Evolutionary conservation across 53 echinoderm and acorn worm genomes (phyloP).

Genomic region (Mesocentrotus franciscanus): DNA sequence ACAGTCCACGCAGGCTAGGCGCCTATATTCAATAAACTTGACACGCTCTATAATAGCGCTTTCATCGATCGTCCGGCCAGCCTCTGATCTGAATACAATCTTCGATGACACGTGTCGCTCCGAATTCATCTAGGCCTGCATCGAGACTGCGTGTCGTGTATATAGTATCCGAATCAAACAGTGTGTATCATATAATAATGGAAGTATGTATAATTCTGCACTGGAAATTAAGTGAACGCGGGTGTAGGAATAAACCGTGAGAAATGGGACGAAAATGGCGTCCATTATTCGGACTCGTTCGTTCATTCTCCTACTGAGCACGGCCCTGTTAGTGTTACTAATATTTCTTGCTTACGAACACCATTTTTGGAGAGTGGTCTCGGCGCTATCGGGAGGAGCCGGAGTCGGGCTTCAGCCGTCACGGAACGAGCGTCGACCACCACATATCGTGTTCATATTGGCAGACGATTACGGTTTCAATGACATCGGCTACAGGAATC

Average conservation of each 20-base stretch:
- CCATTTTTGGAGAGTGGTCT: neutral
- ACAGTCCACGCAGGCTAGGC: too few relatives aligned
- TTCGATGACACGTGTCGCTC: too few relatives aligned
- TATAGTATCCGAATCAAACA: too few relatives aligned
- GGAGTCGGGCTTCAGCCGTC: neutral
- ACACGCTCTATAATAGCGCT: too few relatives aligned
- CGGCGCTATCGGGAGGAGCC: neutral
- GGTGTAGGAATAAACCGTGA: neutral
- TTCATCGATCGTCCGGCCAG: too few relatives aligned
- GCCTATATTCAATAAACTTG: too few relatives aligned
- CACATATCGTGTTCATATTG: conserved; percentile 79
- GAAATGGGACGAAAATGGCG: neutral
- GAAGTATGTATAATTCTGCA: too few relatives aligned
- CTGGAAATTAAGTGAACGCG: neutral
- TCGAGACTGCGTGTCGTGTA: too few relatives aligned
- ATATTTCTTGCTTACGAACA: neutral
- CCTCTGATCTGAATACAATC: too few relatives aligned
- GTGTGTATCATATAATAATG: too few relatives aligned
- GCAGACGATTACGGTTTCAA: conserved; percentile 84
- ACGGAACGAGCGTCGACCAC: neutral
- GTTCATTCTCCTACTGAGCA: neutral
- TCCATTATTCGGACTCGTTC: neutral
- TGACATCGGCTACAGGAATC: conserved; percentile 79
- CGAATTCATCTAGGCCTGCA: too few relatives aligned
- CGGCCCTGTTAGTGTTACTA: neutral